Conservation (phyloP, 1,140 invertebrate species). For the Pentalonia nigronervosa region DNA sequence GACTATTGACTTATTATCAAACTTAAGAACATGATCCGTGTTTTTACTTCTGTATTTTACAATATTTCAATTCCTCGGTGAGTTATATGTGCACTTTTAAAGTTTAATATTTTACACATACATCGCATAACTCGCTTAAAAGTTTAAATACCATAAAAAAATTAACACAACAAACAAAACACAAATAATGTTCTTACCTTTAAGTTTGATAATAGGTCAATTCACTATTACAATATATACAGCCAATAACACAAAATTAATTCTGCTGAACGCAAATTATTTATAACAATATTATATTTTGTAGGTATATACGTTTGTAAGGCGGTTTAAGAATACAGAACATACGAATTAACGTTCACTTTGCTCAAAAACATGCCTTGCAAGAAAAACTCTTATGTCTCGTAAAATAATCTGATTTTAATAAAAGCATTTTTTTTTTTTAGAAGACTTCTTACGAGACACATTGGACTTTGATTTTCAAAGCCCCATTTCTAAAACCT, state of each 20-base stretch:
- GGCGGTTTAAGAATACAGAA: no score
- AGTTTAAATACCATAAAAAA: no score
- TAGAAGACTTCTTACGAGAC: neutral
- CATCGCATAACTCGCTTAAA: neutral
- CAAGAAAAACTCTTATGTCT: neutral
- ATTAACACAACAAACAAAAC: no score
- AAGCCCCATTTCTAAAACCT: no score
- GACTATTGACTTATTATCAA: neutral
- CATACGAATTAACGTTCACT: neutral
- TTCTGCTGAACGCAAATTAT: neutral
- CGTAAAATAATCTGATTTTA: neutral
- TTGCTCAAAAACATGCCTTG: neutral
- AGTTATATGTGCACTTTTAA: neutral
- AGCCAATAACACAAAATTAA: neutral
- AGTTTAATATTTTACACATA: neutral
- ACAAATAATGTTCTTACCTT: neutral
- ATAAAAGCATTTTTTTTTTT: neutral
- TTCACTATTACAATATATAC: neutral
- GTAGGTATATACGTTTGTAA: neutral
- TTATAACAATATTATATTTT: neutral
- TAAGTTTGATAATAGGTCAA: neutral
- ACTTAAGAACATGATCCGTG: neutral
- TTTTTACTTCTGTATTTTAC: neutral
- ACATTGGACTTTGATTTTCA: no score
- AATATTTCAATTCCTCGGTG: neutral